phyloP scores from a whole-genome alignment of 2,888 invertebrate genomes.

The Caenorhabditis macrosperma region DNA sequence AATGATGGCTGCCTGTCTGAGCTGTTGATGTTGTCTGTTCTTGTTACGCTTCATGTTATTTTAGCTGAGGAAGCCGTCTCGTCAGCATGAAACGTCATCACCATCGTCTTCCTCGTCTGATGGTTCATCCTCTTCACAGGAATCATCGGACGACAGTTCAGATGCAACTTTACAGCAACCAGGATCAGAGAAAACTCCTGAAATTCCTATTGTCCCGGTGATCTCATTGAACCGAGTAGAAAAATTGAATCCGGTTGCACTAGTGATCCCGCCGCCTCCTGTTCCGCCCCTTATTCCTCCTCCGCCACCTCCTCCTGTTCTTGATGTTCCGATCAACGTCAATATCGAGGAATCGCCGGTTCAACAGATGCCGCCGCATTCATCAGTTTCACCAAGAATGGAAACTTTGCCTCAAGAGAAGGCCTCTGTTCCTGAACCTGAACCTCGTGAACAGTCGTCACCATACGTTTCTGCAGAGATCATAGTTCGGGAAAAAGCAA shows the following conservation, averaged over 20 bases:
- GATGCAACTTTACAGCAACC: neutral
- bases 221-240: neutral
- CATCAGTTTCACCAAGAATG: too few relatives aligned
- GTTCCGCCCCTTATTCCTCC: neutral
- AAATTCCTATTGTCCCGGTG: neutral
- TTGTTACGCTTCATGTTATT: constrained; percentile 50
- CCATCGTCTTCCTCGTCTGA: constrained; percentile 9
- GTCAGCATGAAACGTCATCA: constrained; percentile 32
- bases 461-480: too few relatives aligned
- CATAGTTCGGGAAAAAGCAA: too few relatives aligned
- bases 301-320: neutral
- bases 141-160: constrained; percentile 28
- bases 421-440: too few relatives aligned
- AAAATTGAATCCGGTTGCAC: neutral
- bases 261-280: neutral
- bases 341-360: too few relatives aligned
- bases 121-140: neutral
- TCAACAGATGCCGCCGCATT: too few relatives aligned
- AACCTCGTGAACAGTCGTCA: too few relatives aligned
- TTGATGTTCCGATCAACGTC: neutral
- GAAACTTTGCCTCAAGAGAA: too few relatives aligned
- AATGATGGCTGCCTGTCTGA: constrained; percentile 50
- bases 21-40: constrained; percentile 53
- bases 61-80: constrained; percentile 35
- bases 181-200: neutral